phyloP scores from a whole-genome alignment of 1,140 invertebrate genomes.

The Penaeus vannamei region DNA sequence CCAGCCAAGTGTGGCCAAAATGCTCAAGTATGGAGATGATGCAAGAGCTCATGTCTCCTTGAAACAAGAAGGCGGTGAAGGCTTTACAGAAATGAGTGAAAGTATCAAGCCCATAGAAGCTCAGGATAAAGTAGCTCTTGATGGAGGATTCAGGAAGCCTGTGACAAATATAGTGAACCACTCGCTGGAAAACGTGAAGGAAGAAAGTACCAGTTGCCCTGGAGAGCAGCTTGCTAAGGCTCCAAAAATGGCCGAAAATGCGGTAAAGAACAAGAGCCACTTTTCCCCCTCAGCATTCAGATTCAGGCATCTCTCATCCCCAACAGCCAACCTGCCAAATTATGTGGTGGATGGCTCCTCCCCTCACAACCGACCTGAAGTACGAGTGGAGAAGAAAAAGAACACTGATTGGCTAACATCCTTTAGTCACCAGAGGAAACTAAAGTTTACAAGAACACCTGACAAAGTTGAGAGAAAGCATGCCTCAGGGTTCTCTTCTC shows the following conservation, averaged over 20 bases:
- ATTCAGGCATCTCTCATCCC: constrained; percentile 73
- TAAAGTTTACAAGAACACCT: constrained; percentile 49
- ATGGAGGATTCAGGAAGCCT: constrained; percentile 41
- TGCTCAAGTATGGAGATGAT: constrained; percentile 60
- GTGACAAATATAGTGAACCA: constrained; percentile 35
- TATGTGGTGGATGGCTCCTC: constrained; percentile 83
- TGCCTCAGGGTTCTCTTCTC: no score
- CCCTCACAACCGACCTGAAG: constrained; percentile 75
- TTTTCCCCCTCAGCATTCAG: neutral
- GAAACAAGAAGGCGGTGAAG: neutral
- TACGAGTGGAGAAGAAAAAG: constrained; percentile 47
- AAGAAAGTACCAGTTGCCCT: no score
- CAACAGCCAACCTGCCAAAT: constrained; percentile 83
- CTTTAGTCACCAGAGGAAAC: constrained; percentile 56
- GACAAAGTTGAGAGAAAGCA: constrained; percentile 21
- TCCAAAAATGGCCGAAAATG: no score
- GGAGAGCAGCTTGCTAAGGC: no score
- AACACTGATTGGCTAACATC: constrained; percentile 60
- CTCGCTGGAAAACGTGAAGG: no score
- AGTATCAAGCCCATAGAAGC: constrained; percentile 62
- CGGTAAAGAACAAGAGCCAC: neutral
- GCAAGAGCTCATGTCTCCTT: neutral
- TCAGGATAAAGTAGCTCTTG: constrained; percentile 26
- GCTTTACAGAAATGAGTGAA: constrained; percentile 44
- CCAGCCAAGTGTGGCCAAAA: constrained; percentile 51